Conservation (phyloP, 2,888 invertebrate genomes). For the Harmothoe impar region DNA sequence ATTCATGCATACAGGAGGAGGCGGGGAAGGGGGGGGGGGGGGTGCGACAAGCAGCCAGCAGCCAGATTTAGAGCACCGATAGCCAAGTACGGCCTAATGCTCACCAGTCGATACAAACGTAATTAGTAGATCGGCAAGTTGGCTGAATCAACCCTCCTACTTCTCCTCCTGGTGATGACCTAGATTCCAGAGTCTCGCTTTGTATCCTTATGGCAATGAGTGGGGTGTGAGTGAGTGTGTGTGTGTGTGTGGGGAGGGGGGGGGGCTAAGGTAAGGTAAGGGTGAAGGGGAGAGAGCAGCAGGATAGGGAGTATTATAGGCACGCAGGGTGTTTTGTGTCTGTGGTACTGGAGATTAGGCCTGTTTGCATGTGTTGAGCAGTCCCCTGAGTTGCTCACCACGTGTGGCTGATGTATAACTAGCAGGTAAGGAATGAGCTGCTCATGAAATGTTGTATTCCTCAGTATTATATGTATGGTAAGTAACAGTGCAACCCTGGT, state of each 20-base stretch:
- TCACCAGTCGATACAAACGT: constrained; percentile 46
- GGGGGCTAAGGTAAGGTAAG: neutral
- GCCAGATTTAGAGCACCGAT: neutral
- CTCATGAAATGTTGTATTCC: too few species aligned
- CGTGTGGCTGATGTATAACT: too few species aligned
- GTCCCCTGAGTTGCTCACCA: too few species aligned
- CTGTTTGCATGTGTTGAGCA: too few species aligned
- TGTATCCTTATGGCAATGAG: neutral
- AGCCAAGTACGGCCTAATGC: neutral
- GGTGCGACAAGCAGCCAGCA: neutral
- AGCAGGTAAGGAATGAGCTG: too few species aligned
- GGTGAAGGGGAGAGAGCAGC: neutral
- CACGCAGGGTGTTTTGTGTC: too few species aligned
- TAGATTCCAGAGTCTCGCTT: neutral
- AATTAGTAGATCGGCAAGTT: constrained; percentile 35
- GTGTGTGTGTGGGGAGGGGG: neutral
- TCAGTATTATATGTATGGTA: too few species aligned
- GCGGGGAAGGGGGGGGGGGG: neutral
- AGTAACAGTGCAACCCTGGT: too few species aligned
- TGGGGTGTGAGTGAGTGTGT: neutral
- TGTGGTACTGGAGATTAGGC: too few species aligned
- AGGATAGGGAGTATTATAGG: neutral
- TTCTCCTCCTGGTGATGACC: constrained; percentile 24
- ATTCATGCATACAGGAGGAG: neutral
- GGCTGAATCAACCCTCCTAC: constrained; percentile 36